Percentiles rank a stretch among this genome's conserved stretches.
These are phyloP conservation scores for Ennomos erosarius DNA, from an alignment of 2,888 invertebrate genomes.

Conservation along the genomic window DNA sequence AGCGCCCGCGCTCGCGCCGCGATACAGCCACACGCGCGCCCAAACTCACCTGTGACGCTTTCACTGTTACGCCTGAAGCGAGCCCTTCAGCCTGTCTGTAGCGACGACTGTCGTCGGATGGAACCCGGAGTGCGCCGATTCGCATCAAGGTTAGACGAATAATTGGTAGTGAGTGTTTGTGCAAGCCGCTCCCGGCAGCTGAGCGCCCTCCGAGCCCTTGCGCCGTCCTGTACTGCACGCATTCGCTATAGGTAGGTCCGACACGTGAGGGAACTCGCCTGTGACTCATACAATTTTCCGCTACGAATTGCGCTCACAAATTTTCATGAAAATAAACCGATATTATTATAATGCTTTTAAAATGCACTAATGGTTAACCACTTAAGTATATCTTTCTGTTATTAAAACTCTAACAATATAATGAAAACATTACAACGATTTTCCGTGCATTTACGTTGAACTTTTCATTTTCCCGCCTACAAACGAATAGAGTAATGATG, in stretches of 20 bases:
- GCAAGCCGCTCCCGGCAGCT: constrained; percentile 61
- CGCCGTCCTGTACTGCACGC: constrained; percentile 69
- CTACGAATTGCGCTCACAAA: constrained; percentile 42
- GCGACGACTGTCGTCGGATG: constrained; percentile 81
- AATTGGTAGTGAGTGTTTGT: constrained; percentile 83
- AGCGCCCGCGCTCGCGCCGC: constrained; percentile 63
- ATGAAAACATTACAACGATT: neutral
- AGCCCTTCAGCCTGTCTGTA: constrained; percentile 78
- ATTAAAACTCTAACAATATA: too few species aligned
- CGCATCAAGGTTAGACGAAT: constrained; percentile 85
- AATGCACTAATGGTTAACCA: constrained; percentile 2
- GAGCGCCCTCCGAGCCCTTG: constrained; percentile 63
- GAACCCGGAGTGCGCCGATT: constrained; percentile 84
- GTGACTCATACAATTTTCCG: constrained; percentile 68
- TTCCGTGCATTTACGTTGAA: constrained; percentile 2
- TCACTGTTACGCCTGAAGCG: constrained; percentile 73
- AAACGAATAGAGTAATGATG: neutral
- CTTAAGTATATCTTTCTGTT: neutral
- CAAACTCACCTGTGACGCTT: constrained; percentile 58
- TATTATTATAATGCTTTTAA: constrained; percentile 8
- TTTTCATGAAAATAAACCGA: constrained; percentile 32
- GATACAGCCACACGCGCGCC: constrained; percentile 52
- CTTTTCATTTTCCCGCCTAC: constrained; percentile 19
- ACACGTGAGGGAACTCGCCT: constrained; percentile 65
- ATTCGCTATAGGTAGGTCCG: constrained; percentile 74